Base-by-base conservation (phyloP, 1,140 invertebrate genomes). In the Scaptomyza graminum region DNA sequence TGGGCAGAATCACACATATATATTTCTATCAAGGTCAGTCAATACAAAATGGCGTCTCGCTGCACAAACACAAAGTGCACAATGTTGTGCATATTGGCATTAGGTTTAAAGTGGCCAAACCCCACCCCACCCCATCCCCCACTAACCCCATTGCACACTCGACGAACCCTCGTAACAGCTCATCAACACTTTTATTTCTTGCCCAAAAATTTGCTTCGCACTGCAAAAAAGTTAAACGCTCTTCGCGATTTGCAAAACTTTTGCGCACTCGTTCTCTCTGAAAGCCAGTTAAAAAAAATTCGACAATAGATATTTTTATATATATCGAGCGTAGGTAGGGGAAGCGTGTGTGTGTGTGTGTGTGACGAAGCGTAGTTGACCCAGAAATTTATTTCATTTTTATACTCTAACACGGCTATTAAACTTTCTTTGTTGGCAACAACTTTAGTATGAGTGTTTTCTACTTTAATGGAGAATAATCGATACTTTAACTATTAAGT, bases 231-330 rank as follows among this genome's bases (percentile, higher is more conserved):
- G 56, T 72, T 67, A 63, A 67, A 59, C 52, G 62, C 41, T 65
- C 59, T 66, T 62, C 39, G 62, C 52, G 62, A 57, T 71, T 71
- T 39, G 28, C 13, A 9, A 50, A 66, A 71, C 46, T 61, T 75
- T 71, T 52, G 50, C 62, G n/a, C 62, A 66, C 51, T 70, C 51
- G 52, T 65, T 70, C 61, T 34, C 47, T 12, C 43, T n/a, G 15
- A 16, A 7, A 28, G 28, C 4, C 28, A 22, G 18, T 22, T n/a
- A 31, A 37, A 37, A 16, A 25, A 63, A 54, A 18, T 13, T 43
- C 22, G 25, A 43, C 37, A 63, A 63, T 63, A 16, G 25, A 44
- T 52, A 44, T 52, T 9, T 13, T 7, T 63, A n/a, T 41, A 34
- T 34, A 7, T 41, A n/a, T n/a, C n/a, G 8, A 11, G 9, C n/a